Base-by-base conservation (phyloP, 1,140 invertebrate genomes). In the Bombus pascuorum region DNA sequence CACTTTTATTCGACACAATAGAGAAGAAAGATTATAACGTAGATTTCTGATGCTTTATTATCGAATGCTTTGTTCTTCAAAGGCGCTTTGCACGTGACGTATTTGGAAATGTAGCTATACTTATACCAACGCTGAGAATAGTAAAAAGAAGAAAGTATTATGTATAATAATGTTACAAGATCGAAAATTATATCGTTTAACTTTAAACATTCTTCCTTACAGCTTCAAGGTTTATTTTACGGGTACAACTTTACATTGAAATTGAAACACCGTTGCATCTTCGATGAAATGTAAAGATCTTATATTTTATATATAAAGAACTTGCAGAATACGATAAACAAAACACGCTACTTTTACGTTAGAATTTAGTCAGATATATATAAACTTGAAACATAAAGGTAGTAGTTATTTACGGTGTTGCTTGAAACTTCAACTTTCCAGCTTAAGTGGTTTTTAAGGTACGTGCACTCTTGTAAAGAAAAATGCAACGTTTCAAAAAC, bases 21-120 rank as follows among this genome's bases (percentile, higher is more conserved):
- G 53, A 18, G 57, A 37, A 12, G 13, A n/a, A 15, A 75, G 62
- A 42, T 78, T 12, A 10, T 32, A 37, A n/a, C 44, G 18, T 42
- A 65, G 37, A 65, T 65, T 25, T 78, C 18, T 62, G 28, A 77
- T 59, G 74, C 74, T 76, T 76, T 62, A 39, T 32, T 39, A 18
- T 76, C 22, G 12, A 28, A 39, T 39, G 47, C 53, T 59, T 76
- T 9, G 15, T 62, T 22, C 34, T 62, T 72, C 28, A 42, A 25
- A 76, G 32, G 37, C 42, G 53, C 53, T 76, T 76, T 76, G 53
- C 74, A 59, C 53, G 39, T 73, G 15, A 44, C 32, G 53, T 34
- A 37, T 76, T 57, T 25, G 37, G 32, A 39, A 39, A 34, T 39
- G 39, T 25, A 9, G n/a, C 34, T 9, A 37, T 53, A 22, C 47